phyloP scores from a whole-genome alignment of 2,797 vertebrate genomes.

The Sus cebifrons region DNA sequence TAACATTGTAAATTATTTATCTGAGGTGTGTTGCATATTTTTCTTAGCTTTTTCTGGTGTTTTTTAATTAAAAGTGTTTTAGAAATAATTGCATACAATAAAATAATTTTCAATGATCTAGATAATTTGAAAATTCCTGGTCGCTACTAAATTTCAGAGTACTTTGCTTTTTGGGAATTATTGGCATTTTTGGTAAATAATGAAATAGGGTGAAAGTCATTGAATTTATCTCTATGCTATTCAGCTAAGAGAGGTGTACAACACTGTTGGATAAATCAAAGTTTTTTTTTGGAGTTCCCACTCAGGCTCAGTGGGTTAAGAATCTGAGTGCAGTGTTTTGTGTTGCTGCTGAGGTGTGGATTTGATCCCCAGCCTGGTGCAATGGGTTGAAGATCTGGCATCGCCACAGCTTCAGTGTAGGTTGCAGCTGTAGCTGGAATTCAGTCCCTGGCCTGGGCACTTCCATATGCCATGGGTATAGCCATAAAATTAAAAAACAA shows the following conservation, averaged over 20 bases:
- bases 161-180: conserved; percentile 59
- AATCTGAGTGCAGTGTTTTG: too few species aligned
- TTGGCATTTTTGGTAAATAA: conserved; percentile 63
- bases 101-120: conserved; percentile 37
- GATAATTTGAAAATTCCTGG: conserved; percentile 24
- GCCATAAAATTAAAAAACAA: too few species aligned
- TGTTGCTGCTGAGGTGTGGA: too few species aligned
- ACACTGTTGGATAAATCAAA: neutral
- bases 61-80: conserved; percentile 71
- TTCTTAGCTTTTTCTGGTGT: conserved; percentile 16
- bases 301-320: too few species aligned
- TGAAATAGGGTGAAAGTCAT: neutral
- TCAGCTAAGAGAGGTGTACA: neutral
- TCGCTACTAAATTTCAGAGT: conserved; percentile 37
- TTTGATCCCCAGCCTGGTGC: too few species aligned
- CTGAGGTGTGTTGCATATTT: conserved; percentile 55
- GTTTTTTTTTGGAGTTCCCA: too few species aligned
- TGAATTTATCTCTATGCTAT: neutral
- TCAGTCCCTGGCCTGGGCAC: too few species aligned
- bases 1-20: neutral
- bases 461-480: too few species aligned
- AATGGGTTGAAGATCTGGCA: too few species aligned
- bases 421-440: too few species aligned
- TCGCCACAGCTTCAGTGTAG: too few species aligned
- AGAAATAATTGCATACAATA: conserved; percentile 61